Evolutionary conservation across 1,140 invertebrate species (phyloP).

Genomic region (Zaprionus gabonicus): DNA sequence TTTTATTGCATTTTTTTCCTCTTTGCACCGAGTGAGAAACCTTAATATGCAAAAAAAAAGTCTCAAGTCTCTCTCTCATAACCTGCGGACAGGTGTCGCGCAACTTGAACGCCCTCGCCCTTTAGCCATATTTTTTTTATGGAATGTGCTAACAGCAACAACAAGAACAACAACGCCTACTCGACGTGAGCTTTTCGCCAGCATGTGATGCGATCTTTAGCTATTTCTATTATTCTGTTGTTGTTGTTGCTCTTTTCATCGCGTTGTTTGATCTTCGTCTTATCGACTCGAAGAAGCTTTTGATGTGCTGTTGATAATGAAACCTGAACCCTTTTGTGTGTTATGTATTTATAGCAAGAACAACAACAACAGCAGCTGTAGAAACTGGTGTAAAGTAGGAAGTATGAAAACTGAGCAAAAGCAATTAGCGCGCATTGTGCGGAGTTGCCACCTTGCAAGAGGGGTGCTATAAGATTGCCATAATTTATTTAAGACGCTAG

Average conservation of each 20-base stretch:
- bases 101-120: conserved; percentile 43
- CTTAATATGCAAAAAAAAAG: conserved; percentile 38
- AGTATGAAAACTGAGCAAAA: background rate
- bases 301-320: conserved; percentile 19
- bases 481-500: background rate
- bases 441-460: background rate
- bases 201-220: conserved; percentile 26
- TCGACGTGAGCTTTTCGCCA: conserved; percentile 29
- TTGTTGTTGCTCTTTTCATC: conserved; percentile 15
- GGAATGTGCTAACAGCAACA: conserved; percentile 32
- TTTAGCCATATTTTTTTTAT: conserved; percentile 14
- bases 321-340: conserved; percentile 21
- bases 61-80: conserved; percentile 1
- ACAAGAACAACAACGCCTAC: conserved; percentile 31
- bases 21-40: conserved; percentile 22
- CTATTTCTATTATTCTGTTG: conserved; percentile 15
- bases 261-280: conserved; percentile 40
- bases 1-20: conserved; percentile 16
- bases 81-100: conserved; percentile 33
- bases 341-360: background rate
- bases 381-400: conserved; percentile 8
- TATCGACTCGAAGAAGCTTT: conserved; percentile 31
- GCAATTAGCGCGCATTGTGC: background rate
- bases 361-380: background rate
- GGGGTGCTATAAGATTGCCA: background rate